These are phyloP conservation scores for Watsonalla cultraria DNA, from an alignment of 2,888 invertebrate genomes.

Conservation along the genomic window DNA sequence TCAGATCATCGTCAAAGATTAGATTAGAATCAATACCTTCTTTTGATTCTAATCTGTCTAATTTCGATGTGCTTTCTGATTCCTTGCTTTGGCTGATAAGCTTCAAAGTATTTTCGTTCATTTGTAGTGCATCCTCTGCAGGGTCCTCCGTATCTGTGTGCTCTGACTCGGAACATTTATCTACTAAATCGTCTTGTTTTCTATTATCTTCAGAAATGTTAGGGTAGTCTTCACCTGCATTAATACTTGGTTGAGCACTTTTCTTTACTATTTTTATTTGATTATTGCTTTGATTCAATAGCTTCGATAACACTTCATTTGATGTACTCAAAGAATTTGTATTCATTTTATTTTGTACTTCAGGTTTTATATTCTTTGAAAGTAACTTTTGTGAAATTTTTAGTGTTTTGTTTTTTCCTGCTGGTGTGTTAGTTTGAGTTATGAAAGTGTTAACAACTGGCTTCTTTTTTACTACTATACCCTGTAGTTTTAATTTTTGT, in stretches of 20 bases:
- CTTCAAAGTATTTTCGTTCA: not conserved
- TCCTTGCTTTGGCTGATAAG: not conserved
- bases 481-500: conserved; percentile 62
- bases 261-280: conserved; percentile 67
- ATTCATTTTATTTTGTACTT: conserved; percentile 17
- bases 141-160: not conserved
- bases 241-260: conserved; percentile 18
- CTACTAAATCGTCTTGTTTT: conserved; percentile 1
- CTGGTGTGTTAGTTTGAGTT: not conserved
- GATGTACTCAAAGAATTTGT: conserved; percentile 33
- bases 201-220: conserved; percentile 12
- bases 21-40: not conserved
- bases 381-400: conserved; percentile 2
- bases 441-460: conserved; percentile 5
- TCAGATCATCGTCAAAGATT: not conserved
- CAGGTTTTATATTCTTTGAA: conserved; percentile 7
- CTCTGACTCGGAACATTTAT: not conserved
- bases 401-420: conserved; percentile 4
- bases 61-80: not conserved
- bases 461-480: conserved; percentile 62
- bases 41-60: not conserved
- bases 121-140: not conserved
- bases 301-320: conserved; percentile 56
- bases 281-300: conserved; percentile 60
- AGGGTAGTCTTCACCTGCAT: conserved; percentile 15